phyloP scores from a whole-genome alignment of 2,797 vertebrate genomes.

The Megaceryle alcyon region DNA sequence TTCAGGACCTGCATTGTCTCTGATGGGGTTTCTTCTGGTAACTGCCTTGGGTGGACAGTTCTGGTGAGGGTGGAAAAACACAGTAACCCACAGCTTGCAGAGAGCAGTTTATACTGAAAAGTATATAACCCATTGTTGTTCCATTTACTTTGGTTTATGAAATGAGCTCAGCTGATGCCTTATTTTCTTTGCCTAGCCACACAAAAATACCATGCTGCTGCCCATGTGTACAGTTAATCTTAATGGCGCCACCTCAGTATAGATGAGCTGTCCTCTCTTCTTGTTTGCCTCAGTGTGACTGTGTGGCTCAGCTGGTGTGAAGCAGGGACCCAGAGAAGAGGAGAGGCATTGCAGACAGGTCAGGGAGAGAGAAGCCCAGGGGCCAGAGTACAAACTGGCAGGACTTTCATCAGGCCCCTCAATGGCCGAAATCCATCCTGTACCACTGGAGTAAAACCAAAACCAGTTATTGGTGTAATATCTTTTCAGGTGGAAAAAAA shows the following conservation, averaged over 20 bases:
- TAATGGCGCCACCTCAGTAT: not conserved
- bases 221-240: not conserved
- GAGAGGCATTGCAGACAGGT: not conserved
- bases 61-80: not conserved
- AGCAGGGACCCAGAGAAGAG: not conserved
- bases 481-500: not conserved
- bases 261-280: not conserved
- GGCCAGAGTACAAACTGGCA: not conserved
- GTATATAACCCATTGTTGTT: not conserved
- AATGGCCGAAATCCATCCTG: fast-evolving
- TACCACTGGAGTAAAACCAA: not conserved
- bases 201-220: not conserved
- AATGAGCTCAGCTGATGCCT: not conserved
- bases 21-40: not conserved
- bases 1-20: not conserved
- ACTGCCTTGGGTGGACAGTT: not conserved
- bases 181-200: not conserved
- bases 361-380: fast-evolving
- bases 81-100: not conserved
- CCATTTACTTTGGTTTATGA: not conserved
- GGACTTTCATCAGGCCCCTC: not conserved
- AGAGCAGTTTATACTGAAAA: not conserved
- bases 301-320: not conserved
- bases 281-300: not conserved
- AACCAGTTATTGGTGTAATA: not conserved